Evolutionary conservation across 2,113 vertebrate genomes (phyloP), one percentile per base, ranked within the genome.

Genomic region (Acanthisitta chloris): DNA sequence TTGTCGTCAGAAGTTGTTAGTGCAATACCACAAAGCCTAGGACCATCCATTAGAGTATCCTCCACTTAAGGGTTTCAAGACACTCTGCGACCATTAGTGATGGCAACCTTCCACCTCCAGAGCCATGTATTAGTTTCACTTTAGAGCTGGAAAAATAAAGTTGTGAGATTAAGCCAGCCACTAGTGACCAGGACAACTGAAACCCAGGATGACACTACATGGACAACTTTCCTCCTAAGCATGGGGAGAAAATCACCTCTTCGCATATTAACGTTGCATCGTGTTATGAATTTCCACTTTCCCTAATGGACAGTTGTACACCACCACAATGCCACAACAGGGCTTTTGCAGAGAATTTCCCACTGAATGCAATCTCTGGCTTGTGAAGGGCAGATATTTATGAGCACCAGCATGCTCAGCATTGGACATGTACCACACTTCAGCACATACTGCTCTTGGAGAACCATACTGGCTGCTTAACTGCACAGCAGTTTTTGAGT

Each of bases 1-100:
- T 1, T 25, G 24, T 5, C 16, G 1, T 0, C 2, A 0, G 9
- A 58, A 82, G 38, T 6, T 49, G 62, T 61, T 61, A 14, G 34
- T 12, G 20, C 36, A n/a, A 31, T 2, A 66, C 8, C 29, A 36
- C 65, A 62, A 61, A 61, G 65, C 38, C 64, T 54, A 6, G 64
- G 28, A 43, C 31, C 34, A 19, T 19, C 42, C 23, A 15, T 49
- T 52, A 17, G 0, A 61, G 20, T 4, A 52, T 12, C 17, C 14
- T 57, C n/a, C 54, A 11, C 8, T 4, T 20, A 28, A 34, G 28
- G 48, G 52, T 57, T 59, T 40, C 48, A 26, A 91, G 54, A 33
- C 10, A 52, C 31, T 36, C 43, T 20, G 28, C 52, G 59, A 79
- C 17, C 45, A 15, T 26, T 5, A 51, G 31, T 3, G 45, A 87